phyloP scores from a whole-genome alignment of 1,140 invertebrate species.

The Pogonognathellus flavescens region DNA sequence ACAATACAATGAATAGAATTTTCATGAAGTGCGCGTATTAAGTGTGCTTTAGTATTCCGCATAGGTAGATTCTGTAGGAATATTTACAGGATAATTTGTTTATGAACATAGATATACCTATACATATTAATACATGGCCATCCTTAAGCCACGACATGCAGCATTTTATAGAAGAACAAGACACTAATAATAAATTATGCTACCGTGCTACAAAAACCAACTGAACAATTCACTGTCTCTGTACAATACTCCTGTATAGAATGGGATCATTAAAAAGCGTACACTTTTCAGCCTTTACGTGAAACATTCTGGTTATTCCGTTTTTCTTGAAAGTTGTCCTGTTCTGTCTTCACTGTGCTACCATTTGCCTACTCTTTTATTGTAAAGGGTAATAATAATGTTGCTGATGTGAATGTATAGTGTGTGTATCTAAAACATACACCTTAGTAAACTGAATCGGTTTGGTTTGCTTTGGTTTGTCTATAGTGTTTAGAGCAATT shows the following conservation, averaged over 20 bases:
- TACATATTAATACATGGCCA: too few relatives aligned
- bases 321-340: background rate
- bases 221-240: background rate
- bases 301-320: background rate
- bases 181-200: too few relatives aligned
- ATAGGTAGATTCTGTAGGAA: too few relatives aligned
- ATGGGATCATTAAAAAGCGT: too few relatives aligned
- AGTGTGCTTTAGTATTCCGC: too few relatives aligned
- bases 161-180: too few relatives aligned
- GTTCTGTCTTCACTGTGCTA: background rate
- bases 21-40: background rate
- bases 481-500: conserved; percentile 20
- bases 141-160: too few relatives aligned
- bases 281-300: too few relatives aligned
- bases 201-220: too few relatives aligned
- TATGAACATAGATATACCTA: too few relatives aligned
- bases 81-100: too few relatives aligned
- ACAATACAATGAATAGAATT: conserved; percentile 10
- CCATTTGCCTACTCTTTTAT: background rate
- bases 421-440: background rate
- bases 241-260: background rate
- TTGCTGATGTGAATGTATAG: conserved; percentile 10
- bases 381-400: background rate
- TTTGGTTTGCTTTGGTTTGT: conserved; percentile 5
- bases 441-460: too few relatives aligned